These are phyloP conservation scores for Discoglossus pictus DNA, from an alignment of 2,797 vertebrate genomes.

Conservation along the genomic window DNA sequence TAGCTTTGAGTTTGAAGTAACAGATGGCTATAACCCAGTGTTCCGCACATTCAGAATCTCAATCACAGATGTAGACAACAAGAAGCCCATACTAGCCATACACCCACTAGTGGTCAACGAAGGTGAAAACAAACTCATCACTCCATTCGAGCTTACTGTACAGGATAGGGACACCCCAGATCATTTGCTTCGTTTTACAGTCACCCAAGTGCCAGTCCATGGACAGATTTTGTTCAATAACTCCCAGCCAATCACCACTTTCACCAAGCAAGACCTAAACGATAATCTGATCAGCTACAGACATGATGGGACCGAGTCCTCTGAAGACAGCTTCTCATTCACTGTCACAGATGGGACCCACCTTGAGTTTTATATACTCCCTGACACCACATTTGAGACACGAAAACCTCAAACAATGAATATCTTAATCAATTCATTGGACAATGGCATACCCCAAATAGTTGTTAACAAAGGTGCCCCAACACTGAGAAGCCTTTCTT, in stretches of 20 bases:
- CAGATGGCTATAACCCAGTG: slow-evolving; percentile 79
- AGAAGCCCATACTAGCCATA: slow-evolving; percentile 83
- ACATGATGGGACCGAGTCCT: slow-evolving; percentile 77
- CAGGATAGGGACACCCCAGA: slow-evolving; percentile 84
- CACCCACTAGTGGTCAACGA: slow-evolving; percentile 74
- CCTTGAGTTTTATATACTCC: slow-evolving; percentile 79
- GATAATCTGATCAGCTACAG: slow-evolving; percentile 84
- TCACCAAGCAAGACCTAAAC: slow-evolving; percentile 84
- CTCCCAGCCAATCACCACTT: slow-evolving; percentile 72
- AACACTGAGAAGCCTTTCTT: slow-evolving; percentile 73
- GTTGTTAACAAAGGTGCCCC: slow-evolving; percentile 78
- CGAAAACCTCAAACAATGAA: slow-evolving; percentile 80
- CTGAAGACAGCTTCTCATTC: slow-evolving; percentile 85
- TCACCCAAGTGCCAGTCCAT: slow-evolving; percentile 81
- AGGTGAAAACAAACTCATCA: slow-evolving; percentile 81
- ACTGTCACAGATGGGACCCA: slow-evolving; percentile 84
- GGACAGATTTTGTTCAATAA: slow-evolving; percentile 81
- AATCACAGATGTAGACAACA: slow-evolving; percentile 84
- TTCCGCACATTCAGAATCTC: slow-evolving; percentile 82
- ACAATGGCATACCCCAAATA: slow-evolving; percentile 80
- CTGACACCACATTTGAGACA: slow-evolving; percentile 78
- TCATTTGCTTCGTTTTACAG: slow-evolving; percentile 73
- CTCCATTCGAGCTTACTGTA: slow-evolving; percentile 82
- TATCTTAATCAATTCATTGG: slow-evolving; percentile 78
- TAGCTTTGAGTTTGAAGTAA: slow-evolving; percentile 87